These are phyloP conservation scores for Peromyscus leucopus DNA, from an alignment of 2,113 vertebrate species.

Conservation along the genomic window DNA sequence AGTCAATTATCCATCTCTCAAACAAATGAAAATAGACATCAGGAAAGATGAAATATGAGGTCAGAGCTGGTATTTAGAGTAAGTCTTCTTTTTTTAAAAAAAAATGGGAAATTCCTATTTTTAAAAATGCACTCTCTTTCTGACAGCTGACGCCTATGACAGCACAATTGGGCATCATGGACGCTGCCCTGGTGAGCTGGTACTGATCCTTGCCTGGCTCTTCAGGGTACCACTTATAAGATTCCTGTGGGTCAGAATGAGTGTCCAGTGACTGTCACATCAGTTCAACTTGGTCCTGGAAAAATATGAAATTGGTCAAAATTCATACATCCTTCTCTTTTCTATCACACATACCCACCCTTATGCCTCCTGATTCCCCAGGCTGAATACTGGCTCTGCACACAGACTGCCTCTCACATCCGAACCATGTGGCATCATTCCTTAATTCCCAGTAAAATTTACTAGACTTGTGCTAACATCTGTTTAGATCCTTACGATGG, in stretches of 20 bases:
- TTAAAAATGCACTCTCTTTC: background rate
- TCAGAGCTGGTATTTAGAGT: background rate
- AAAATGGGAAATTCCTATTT: background rate
- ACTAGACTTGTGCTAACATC: background rate
- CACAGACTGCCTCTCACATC: background rate
- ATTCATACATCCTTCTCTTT: background rate
- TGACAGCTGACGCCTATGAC: background rate
- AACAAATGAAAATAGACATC: background rate
- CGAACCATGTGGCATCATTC: background rate
- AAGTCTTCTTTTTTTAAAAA: background rate
- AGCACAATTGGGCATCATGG: background rate
- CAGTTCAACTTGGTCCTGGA: background rate
- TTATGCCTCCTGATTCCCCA: background rate
- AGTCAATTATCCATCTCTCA: background rate
- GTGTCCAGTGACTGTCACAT: background rate
- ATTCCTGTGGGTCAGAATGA: background rate
- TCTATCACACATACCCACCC: background rate
- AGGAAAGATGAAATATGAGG: constrained; percentile 7
- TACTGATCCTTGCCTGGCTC: background rate
- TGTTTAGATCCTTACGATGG: background rate
- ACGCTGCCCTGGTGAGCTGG: background rate
- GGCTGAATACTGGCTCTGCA: background rate
- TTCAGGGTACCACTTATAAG: background rate
- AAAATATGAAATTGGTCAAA: background rate
- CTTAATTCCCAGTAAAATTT: background rate